Percentiles rank a stretch among this genome's conserved stretches.
Conservation (phyloP, 1,140 invertebrate genomes). For the Papilio polyxenes region DNA sequence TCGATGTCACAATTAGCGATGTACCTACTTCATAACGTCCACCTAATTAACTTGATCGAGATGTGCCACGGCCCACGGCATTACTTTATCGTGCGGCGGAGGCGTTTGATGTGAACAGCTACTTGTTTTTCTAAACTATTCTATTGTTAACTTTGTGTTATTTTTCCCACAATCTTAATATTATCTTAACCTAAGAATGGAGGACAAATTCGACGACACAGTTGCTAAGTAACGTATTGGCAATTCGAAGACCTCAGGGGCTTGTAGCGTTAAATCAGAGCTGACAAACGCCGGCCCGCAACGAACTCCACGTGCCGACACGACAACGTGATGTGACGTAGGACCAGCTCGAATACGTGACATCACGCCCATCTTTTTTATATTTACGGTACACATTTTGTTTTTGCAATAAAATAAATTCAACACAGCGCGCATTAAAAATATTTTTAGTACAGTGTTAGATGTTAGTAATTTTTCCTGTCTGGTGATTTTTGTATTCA, state of each 20-base stretch:
- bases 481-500: too few species aligned
- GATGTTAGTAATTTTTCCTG: too few species aligned
- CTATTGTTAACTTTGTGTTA: not conserved
- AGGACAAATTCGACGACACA: not conserved
- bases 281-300: not conserved
- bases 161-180: not conserved
- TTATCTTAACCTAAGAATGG: not conserved
- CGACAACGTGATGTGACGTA: not conserved
- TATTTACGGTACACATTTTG: not conserved
- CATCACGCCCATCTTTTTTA: not conserved
- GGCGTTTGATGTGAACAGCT: not conserved
- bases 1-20: not conserved
- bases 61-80: not conserved
- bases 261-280: slow-evolving; percentile 12
- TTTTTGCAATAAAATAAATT: not conserved
- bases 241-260: not conserved
- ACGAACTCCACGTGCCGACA: not conserved
- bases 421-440: not conserved
- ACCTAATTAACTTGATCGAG: slow-evolving; percentile 12
- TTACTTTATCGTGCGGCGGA: not conserved
- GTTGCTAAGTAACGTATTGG: not conserved
- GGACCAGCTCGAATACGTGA: not conserved
- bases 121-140: not conserved
- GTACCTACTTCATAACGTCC: not conserved
- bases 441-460: not conserved